Base-by-base conservation (phyloP, 35 echinoderm and acorn worm genomes). In the Heliocidaris erythrogramma region DNA sequence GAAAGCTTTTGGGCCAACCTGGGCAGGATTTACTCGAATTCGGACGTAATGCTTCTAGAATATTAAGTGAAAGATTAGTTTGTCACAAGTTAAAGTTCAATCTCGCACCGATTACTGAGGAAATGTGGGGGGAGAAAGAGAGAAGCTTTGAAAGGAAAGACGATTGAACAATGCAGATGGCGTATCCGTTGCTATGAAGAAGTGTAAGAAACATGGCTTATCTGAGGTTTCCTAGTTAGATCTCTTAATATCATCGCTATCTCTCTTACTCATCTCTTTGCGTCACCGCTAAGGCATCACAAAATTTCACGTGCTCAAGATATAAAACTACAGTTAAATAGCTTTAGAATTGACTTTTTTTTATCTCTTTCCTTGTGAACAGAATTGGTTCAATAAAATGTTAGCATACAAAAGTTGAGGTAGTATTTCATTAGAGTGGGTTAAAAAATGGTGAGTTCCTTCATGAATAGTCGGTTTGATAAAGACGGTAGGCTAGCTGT, bases 41-140 rank as follows among this genome's bases (percentile, higher is more conserved):
- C 18, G 65, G 65, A 78, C 65, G 7, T 78, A 78, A 78, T 78
- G 65, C 65, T 78, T 21, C 65, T 78, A 78, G 65, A 78, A 78
- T 78, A 78, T 78, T 78, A 78, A 78, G 65, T 78, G 65, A n/a
- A 78, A 78, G 65, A 78, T 78, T 78, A 78, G 65, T 78, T 78
- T n/a, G 65, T 78, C 65, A 78, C 65, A n/a, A n/a, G 18, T 78
- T 24, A 78, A 78, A 78, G 65, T 78, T 78, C 65, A 78, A 78
- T 78, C 65, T 78, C 7, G 65, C 65, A n/a, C 65, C 14, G 65
- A 78, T 78, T 78, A 78, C 65, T 4, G 35, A n/a, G 65, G 65
- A 78, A 78, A 78, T n/a, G 8, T 18, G 0, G 65, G 35, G 65
- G 65, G 65, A 78, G 65, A 78, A 78, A 14, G 17, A 27, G 65